A percentile compares a stretch with the other conserved stretches of the same genome.
phyloP scores from a whole-genome alignment of 2,113 vertebrate genomes.

The Toxotes jaculatrix region DNA sequence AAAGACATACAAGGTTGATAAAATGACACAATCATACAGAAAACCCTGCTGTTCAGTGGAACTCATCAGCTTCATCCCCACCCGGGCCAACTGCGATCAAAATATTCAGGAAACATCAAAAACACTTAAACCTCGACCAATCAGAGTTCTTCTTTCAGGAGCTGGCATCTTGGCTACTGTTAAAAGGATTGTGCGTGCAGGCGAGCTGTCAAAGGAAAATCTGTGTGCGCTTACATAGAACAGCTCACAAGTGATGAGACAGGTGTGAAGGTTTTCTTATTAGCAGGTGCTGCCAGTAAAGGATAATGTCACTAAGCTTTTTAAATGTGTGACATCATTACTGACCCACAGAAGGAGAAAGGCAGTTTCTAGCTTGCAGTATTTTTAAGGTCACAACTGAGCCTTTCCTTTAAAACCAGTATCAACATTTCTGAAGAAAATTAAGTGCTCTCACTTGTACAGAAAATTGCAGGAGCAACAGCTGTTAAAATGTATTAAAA shows the following conservation, averaged over 20 bases:
- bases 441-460: not conserved
- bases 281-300: not conserved
- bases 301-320: not conserved
- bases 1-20: constrained; percentile 34
- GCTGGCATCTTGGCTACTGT: constrained; percentile 8
- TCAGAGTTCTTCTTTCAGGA: not conserved
- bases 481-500: constrained; percentile 3
- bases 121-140: constrained; percentile 3
- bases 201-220: not conserved
- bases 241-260: constrained; percentile 8
- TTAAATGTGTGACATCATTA: not conserved
- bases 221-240: constrained; percentile 48
- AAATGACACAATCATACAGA: constrained; percentile 25
- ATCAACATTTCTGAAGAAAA: not conserved
- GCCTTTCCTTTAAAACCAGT: not conserved
- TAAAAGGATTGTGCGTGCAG: constrained; percentile 1
- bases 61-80: not conserved
- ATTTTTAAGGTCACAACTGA: not conserved
- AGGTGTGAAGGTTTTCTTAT: not conserved
- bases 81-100: not conserved
- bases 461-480: constrained; percentile 21
- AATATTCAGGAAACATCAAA: constrained; percentile 12
- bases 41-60: constrained; percentile 15
- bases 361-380: constrained; percentile 1
- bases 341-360: constrained; percentile 8